Percentiles rank a stretch among this genome's conserved stretches.
phyloP scores from a whole-genome alignment of 2,113 vertebrate species.

The Hyperopisus bebe region DNA sequence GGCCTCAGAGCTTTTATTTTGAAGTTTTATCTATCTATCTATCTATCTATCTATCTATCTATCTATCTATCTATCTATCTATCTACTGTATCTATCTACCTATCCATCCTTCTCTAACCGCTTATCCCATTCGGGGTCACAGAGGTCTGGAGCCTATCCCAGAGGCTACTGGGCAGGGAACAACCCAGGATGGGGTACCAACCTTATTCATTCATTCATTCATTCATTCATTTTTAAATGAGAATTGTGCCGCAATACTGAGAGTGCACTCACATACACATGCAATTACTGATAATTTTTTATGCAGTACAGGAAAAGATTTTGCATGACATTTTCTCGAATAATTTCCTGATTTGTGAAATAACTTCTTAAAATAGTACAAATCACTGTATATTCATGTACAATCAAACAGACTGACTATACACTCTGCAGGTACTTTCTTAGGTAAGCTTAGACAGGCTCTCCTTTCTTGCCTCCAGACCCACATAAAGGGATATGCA shows the following conservation, averaged over 20 bases:
- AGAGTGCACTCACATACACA: not conserved
- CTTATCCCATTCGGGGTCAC: no score
- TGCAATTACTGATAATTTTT: not conserved
- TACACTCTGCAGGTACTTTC: not conserved
- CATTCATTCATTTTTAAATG: not conserved
- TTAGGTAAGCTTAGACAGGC: not conserved
- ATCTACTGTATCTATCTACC: no score
- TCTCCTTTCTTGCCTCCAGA: not conserved
- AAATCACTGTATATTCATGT: not conserved
- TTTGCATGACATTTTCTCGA: not conserved
- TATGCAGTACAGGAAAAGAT: not conserved
- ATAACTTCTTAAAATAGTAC: not conserved
- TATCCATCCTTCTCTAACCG: no score
- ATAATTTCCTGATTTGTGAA: not conserved
- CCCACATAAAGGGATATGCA: not conserved
- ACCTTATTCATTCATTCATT: not conserved
- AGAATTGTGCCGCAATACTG: not conserved
- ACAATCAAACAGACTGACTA: not conserved
- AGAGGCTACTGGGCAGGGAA: no score
- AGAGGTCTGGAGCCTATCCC: no score
- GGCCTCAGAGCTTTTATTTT: no score
- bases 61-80: no score
- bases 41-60: no score
- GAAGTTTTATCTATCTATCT: no score
- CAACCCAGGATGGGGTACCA: no score